These are phyloP conservation scores for Drosophila diplacantha DNA, from an alignment of 2,888 invertebrate species.

Conservation along the genomic window DNA sequence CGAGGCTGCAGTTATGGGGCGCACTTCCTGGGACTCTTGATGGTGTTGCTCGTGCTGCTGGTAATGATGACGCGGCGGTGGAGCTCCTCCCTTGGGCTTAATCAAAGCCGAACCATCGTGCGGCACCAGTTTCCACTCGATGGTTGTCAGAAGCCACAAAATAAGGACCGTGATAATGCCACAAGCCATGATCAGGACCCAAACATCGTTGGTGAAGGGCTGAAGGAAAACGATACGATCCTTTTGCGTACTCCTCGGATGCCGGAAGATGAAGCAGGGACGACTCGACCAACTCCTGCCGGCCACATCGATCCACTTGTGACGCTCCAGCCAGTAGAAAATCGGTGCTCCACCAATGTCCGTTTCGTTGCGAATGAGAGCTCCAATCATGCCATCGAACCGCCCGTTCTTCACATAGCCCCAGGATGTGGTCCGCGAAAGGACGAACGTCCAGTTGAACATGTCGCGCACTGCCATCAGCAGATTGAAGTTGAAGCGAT, in stretches of 20 bases:
- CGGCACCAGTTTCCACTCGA: slow-evolving; percentile 61
- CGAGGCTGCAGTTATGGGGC: slow-evolving; percentile 11
- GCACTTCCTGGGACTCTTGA: slow-evolving; percentile 7
- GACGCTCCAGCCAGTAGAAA: slow-evolving; percentile 82
- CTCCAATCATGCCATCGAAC: slow-evolving; percentile 83
- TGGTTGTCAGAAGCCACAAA: slow-evolving; percentile 63
- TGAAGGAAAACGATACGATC: slow-evolving; percentile 82
- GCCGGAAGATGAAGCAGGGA: slow-evolving; percentile 83
- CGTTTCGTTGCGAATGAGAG: slow-evolving; percentile 80
- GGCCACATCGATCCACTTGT: slow-evolving; percentile 78
- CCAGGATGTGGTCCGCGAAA: slow-evolving; percentile 80
- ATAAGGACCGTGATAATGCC: slow-evolving; percentile 72
- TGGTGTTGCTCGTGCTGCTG: slow-evolving; percentile 15
- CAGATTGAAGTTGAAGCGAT: slow-evolving; percentile 82
- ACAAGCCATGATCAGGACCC: slow-evolving; percentile 79
- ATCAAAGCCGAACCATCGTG: slow-evolving; percentile 51
- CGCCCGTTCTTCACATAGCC: slow-evolving; percentile 81
- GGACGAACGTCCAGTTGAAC: slow-evolving; percentile 81
- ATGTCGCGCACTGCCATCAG: slow-evolving; percentile 81
- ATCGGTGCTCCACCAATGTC: slow-evolving; percentile 85
- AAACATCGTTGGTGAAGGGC: slow-evolving; percentile 81
- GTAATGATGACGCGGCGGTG: slow-evolving; percentile 12
- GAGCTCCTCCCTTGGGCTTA: slow-evolving; percentile 58
- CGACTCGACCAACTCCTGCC: slow-evolving; percentile 77
- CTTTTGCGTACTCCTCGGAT: slow-evolving; percentile 81